Evolutionary conservation across 2,113 vertebrate species (phyloP).

Genomic region (Monarcha castaneiventris): DNA sequence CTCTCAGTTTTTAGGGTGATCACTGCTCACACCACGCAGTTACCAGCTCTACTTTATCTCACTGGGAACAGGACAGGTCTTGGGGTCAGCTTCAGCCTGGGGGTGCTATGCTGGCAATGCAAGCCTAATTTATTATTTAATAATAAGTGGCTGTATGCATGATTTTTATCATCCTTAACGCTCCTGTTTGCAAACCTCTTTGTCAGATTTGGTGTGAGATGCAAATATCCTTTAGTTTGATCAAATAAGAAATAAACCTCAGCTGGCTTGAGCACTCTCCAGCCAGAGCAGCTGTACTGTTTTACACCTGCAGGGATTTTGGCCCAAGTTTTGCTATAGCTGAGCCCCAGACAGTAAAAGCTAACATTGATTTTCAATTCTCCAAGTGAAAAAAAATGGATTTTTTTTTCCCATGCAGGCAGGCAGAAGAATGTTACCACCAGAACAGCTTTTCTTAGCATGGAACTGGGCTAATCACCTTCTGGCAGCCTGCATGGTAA

Average conservation of each 20-base stretch:
- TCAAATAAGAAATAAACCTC: not conserved
- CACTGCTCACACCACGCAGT: rapidly evolving
- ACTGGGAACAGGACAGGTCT: not conserved
- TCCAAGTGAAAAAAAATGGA: not conserved
- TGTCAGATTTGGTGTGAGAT: not conserved
- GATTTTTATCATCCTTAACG: not conserved
- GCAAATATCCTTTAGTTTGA: not conserved
- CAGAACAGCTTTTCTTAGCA: not conserved
- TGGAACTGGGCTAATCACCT: not conserved
- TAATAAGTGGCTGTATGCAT: not conserved
- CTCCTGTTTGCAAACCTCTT: not conserved
- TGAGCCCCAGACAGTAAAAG: not conserved
- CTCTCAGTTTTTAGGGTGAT: not conserved
- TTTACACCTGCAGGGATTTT: not conserved
- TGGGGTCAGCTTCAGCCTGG: not conserved
- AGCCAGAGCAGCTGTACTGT: not conserved
- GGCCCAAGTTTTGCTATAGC: not conserved
- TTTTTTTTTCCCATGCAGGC: not conserved
- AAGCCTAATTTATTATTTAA: not conserved
- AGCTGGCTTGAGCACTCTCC: not conserved
- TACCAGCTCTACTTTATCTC: not conserved
- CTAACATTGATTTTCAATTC: conserved; percentile 47
- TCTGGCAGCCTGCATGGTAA: not conserved
- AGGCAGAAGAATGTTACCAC: not conserved
- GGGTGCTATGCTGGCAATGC: not conserved